Conservation (phyloP, 1,140 invertebrate species). For the Asbolus verrucosus region DNA sequence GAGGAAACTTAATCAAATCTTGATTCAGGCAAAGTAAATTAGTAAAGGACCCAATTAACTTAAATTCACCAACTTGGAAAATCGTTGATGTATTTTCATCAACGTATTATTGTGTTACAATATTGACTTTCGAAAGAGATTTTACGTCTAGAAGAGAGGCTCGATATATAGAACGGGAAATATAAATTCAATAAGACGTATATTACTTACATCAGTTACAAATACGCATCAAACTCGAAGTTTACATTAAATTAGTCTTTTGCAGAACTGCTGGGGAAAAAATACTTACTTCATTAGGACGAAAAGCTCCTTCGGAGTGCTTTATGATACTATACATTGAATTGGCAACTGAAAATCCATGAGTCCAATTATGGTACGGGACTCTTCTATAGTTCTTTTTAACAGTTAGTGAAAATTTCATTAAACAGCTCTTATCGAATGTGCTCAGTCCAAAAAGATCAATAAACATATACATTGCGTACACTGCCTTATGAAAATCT, state of each 20-base stretch:
- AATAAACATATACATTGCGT: slow-evolving; percentile 83
- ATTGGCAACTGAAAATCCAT: slow-evolving; percentile 88
- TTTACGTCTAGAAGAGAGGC: neutral
- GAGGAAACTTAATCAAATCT: slow-evolving; percentile 3
- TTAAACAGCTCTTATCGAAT: slow-evolving; percentile 74
- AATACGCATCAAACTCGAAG: neutral
- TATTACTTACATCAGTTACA: neutral
- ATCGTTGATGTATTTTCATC: slow-evolving; percentile 21
- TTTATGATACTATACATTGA: slow-evolving; percentile 84
- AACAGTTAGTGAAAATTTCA: slow-evolving; percentile 83
- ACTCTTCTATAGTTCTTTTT: slow-evolving; percentile 86
- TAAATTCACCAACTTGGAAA: slow-evolving; percentile 3
- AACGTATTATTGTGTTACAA: slow-evolving; percentile 9
- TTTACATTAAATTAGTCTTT: slow-evolving; percentile 13
- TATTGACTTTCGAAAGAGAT: slow-evolving; percentile 5
- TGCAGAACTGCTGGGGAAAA: slow-evolving; percentile 9
- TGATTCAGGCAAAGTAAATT: slow-evolving; percentile 19
- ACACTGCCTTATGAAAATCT: slow-evolving; percentile 77
- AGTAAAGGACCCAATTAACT: slow-evolving; percentile 11
- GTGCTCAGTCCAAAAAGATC: slow-evolving; percentile 68
- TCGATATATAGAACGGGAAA: neutral
- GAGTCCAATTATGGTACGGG: slow-evolving; percentile 88
- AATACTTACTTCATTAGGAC: slow-evolving; percentile 70
- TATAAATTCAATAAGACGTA: neutral
- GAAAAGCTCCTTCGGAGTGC: slow-evolving; percentile 69